Conservation (phyloP, 1,140 invertebrate genomes). For the Lordiphosa clarofinis region DNA sequence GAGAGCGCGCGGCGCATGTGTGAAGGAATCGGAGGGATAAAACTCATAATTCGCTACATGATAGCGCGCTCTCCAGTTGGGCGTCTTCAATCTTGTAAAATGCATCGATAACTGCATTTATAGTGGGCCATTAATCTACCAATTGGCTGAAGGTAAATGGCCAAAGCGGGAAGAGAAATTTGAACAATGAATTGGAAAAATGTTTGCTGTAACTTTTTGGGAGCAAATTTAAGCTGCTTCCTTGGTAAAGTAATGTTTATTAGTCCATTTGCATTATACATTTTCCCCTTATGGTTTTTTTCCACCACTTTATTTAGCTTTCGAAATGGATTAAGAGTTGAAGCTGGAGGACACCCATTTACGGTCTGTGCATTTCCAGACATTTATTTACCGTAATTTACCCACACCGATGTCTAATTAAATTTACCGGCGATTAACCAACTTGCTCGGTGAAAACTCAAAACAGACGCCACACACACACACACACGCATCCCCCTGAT, state of each 20-base stretch:
- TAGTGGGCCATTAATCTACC: constrained; percentile 60
- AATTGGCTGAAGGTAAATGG: constrained; percentile 57
- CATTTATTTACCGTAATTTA: constrained; percentile 74
- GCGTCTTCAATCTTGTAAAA: constrained; percentile 61
- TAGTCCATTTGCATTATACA: constrained; percentile 36
- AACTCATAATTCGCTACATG: constrained; percentile 66
- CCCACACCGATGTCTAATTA: constrained; percentile 70
- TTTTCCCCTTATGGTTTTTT: constrained; percentile 15
- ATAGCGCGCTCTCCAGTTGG: constrained; percentile 18
- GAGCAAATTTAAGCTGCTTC: neutral
- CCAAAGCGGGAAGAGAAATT: constrained; percentile 10
- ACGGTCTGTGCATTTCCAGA: constrained; percentile 51
- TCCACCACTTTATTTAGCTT: constrained; percentile 33
- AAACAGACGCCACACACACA: constrained; percentile 39
- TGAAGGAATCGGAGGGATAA: constrained; percentile 16
- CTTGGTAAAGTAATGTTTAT: constrained; percentile 14
- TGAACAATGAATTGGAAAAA: neutral
- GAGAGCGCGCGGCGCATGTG: constrained; percentile 42
- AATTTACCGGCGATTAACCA: constrained; percentile 78
- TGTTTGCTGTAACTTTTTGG: too few species aligned
- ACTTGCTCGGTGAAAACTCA: constrained; percentile 65
- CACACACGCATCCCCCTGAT: constrained; percentile 8
- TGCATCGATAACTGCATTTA: constrained; percentile 61
- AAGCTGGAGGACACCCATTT: constrained; percentile 7
- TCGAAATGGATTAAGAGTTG: constrained; percentile 37